Conservation (phyloP, 2,113 vertebrate genomes). For the Sphaerodactylus townsendi region DNA sequence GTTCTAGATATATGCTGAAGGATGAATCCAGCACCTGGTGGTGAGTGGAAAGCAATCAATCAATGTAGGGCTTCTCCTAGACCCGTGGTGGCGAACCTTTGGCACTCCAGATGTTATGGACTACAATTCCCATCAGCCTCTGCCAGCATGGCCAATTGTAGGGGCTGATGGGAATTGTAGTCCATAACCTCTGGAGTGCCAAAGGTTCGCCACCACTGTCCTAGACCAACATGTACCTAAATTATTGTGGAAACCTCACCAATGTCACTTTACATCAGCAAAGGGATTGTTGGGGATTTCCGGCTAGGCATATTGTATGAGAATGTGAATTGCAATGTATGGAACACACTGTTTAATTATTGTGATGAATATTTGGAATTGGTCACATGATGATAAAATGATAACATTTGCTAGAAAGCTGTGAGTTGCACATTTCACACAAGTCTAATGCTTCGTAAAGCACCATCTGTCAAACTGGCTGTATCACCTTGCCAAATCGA, state of each 20-base stretch:
- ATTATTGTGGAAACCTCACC: background rate
- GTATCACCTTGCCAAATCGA: conserved; percentile 19
- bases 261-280: background rate
- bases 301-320: too few species aligned
- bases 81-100: too few species aligned
- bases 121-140: too few species aligned
- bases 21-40: background rate
- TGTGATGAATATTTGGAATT: conserved; percentile 10
- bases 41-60: background rate
- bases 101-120: too few species aligned
- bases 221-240: background rate
- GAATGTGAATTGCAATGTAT: background rate
- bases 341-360: background rate
- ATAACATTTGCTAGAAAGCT: background rate
- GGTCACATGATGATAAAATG: background rate
- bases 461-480: background rate
- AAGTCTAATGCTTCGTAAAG: background rate
- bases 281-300: background rate
- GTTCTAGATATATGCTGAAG: background rate
- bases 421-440: conserved; percentile 24
- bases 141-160: too few species aligned
- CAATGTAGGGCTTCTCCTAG: background rate
- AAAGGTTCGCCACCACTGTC: too few species aligned
- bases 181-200: too few species aligned
- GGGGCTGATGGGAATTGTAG: too few species aligned